phyloP scores from a whole-genome alignment of 2,113 vertebrate species.

The Entosphenus tridentatus region DNA sequence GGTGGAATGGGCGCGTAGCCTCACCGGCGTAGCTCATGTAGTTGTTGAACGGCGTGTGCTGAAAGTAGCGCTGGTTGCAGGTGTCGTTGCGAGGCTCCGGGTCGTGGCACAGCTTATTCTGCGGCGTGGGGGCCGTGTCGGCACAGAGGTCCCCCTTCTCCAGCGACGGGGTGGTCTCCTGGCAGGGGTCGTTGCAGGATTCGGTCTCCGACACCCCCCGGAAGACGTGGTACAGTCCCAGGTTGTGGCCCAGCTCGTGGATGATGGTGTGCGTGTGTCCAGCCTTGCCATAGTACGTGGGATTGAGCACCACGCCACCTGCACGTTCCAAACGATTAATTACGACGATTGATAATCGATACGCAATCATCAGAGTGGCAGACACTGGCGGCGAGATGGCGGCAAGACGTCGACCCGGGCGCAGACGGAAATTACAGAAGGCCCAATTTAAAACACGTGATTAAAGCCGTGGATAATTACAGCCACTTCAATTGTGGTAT shows the following conservation, averaged over 20 bases:
- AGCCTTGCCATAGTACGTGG: conserved; percentile 50
- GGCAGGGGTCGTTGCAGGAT: conserved; percentile 80
- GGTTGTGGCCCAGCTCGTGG: conserved; percentile 75
- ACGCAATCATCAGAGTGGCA: too few species aligned
- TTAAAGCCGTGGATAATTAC: too few species aligned
- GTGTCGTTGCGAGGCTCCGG: conserved; percentile 55
- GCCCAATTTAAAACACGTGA: too few species aligned
- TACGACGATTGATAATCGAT: too few species aligned
- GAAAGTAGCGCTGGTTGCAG: conserved; percentile 44
- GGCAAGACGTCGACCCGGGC: too few species aligned
- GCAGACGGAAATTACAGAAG: too few species aligned
- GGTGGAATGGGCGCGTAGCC: background rate
- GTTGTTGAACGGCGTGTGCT: conserved; percentile 62
- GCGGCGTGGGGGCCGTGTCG: conserved; percentile 64
- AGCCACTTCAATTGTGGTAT: too few species aligned
- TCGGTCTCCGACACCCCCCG: conserved; percentile 84
- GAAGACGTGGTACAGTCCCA: conserved; percentile 90
- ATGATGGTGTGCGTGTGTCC: conserved; percentile 86
- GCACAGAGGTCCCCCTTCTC: conserved; percentile 87
- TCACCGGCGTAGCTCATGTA: conserved; percentile 97
- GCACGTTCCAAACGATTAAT: background rate
- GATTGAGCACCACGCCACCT: conserved; percentile 85
- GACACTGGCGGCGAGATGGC: too few species aligned
- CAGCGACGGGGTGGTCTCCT: conserved; percentile 63
- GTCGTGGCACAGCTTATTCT: conserved; percentile 60